These are phyloP conservation scores for Empidonax alnorum DNA, from an alignment of 2,113 vertebrate species.

Conservation along the genomic window DNA sequence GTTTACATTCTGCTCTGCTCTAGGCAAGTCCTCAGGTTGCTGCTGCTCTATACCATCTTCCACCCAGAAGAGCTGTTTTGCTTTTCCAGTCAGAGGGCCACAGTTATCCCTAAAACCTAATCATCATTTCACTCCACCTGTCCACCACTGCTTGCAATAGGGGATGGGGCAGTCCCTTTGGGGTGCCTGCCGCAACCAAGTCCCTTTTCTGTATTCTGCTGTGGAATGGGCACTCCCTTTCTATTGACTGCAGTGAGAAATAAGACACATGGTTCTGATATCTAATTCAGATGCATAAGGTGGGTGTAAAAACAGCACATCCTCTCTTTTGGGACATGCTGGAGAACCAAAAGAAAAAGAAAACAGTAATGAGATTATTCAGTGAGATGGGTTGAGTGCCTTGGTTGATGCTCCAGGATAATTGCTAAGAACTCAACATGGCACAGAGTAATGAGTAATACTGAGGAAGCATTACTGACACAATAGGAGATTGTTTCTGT, in stretches of 20 bases:
- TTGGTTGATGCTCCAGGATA: not conserved
- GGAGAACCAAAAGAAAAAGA: not conserved
- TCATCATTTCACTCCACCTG: not conserved
- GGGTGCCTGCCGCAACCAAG: not conserved
- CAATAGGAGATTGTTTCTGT: not conserved
- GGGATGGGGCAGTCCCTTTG: not conserved
- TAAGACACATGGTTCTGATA: not conserved
- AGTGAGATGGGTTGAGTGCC: not conserved
- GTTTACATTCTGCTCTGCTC: not conserved
- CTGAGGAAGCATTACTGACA: not conserved
- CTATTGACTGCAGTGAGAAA: not conserved
- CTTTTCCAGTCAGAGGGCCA: not conserved
- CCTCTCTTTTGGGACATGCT: not conserved
- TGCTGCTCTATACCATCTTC: not conserved
- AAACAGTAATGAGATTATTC: not conserved
- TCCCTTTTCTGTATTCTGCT: not conserved
- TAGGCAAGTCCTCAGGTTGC: not conserved
- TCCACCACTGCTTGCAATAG: accelerated
- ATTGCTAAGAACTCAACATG: not conserved
- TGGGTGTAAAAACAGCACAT: not conserved
- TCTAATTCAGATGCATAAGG: not conserved
- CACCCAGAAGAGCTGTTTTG: not conserved
- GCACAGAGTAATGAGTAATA: not conserved
- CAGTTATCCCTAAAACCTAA: not conserved
- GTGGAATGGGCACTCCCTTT: not conserved